phyloP scores from a whole-genome alignment of 92 coral and sea anemone genomes.

The Parazoanthus swiftii region DNA sequence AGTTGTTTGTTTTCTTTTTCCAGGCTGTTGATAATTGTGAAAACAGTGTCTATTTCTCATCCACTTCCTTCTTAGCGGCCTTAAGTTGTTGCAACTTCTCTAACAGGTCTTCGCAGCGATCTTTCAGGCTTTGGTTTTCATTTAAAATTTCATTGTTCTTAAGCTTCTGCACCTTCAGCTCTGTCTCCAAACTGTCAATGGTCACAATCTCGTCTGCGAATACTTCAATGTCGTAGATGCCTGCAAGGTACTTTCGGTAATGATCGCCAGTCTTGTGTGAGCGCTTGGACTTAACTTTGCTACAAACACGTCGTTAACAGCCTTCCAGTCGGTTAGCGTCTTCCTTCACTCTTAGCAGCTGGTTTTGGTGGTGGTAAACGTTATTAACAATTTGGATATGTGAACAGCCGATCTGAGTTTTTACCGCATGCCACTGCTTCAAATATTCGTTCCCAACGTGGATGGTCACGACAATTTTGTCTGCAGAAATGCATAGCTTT shows the following conservation, averaged over 20 bases:
- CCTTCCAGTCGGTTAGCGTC: constrained; percentile 35
- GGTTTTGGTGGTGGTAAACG: constrained; percentile 35
- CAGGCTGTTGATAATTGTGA: constrained; percentile 14
- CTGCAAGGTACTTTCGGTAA: background rate
- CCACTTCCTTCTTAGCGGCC: constrained; percentile 36
- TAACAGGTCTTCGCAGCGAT: constrained; percentile 25
- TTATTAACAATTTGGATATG: constrained; percentile 41
- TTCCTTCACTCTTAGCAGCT: constrained; percentile 39
- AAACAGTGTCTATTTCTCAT: constrained; percentile 29
- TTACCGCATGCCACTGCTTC: constrained; percentile 39
- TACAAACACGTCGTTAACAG: constrained; percentile 38
- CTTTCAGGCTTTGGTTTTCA: constrained; percentile 25
- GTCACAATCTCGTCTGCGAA: constrained; percentile 43
- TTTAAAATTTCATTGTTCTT: constrained; percentile 33
- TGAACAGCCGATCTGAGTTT: constrained; percentile 25
- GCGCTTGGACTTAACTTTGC: constrained; percentile 41
- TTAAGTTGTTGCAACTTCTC: constrained; percentile 23
- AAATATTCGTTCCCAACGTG: constrained; percentile 43
- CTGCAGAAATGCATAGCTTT: constrained; percentile 44
- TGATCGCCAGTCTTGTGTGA: constrained; percentile 34
- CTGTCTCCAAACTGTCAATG: constrained; percentile 32
- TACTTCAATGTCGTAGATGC: constrained; percentile 31
- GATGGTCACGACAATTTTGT: constrained; percentile 41
- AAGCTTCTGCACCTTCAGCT: constrained; percentile 13
- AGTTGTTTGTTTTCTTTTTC: constrained; percentile 42